Base-by-base conservation (phyloP, 1,140 invertebrate genomes). In the Drosophila ficusphila region DNA sequence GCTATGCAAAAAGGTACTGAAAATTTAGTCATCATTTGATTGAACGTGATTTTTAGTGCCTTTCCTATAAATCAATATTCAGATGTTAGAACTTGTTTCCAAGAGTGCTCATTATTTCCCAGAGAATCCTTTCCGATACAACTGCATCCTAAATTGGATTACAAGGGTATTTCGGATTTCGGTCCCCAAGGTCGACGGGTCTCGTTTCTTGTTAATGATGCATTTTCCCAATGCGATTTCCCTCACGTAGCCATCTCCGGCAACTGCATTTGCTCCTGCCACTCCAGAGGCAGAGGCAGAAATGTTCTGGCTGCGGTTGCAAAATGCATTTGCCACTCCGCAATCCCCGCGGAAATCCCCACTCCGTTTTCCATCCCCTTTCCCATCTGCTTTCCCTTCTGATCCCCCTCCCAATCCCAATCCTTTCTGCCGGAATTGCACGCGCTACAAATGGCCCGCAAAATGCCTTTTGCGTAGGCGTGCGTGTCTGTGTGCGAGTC, bases 301-400 rank as follows among this genome's bases (percentile, higher is more conserved):
- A 18, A 44, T 27, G 38, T 36, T 21, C 11, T 16, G 33, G 68
- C 23, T 74, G 46, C 31, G 60, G 71, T 74, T 74, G 51, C 44
- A 38, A 70, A 75, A 77, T 62, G 79, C 61, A 76, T 86, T 86
- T 85, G 23, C 56, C 42, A 36, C 19, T 16, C 38, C 38, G 29
- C 60, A 60, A 7, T n/a, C n/a, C 21, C 39, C 9, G 4, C 21
- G 18, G 8, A 7, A 56, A 25, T 46, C 3, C 16, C 11, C 9
- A 16, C 25, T 18, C 5, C 46, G 4, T 2, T 0, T 5, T 5
- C n/a, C 4, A 1, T 6, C 7, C 51, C n/a, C 9, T 2, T 23
- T 7, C 11, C 14, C 2, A 23, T 38, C 3, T n/a, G n/a, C n/a
- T n/a, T 34, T 18, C 5, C 46, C 8, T 2, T 0, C 9, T 5